Conservation (phyloP, 2,797 vertebrate species). For the Coregonus suidteri region DNA sequence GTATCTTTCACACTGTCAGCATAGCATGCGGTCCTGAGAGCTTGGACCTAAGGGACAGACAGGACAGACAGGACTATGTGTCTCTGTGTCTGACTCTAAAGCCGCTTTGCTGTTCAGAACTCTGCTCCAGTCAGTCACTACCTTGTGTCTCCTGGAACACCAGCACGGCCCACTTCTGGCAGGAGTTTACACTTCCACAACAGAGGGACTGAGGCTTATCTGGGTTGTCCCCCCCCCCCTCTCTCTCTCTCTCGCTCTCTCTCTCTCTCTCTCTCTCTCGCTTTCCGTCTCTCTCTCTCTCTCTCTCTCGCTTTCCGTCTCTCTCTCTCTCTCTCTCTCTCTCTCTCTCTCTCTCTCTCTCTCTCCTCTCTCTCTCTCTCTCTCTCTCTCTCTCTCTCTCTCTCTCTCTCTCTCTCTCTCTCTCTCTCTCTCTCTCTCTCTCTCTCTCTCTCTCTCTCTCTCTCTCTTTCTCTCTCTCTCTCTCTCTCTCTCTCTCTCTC, state of each 20-base stretch:
- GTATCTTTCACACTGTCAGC: no score
- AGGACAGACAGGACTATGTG: not conserved
- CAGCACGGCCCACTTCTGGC: constrained; percentile 73
- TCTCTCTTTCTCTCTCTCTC: constrained; percentile 21
- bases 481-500: not conserved
- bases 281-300: not conserved
- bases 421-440: not conserved
- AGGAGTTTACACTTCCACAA: constrained; percentile 24
- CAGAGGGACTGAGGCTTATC: constrained; percentile 39
- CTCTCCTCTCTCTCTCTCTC: not conserved
- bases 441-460: not conserved
- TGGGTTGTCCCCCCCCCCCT: constrained; percentile 26
- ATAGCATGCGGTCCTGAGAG: no score
- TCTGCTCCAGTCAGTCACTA: not conserved
- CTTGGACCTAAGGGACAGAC: no score
- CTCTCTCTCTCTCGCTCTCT: constrained; percentile 1
- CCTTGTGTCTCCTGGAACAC: constrained; percentile 62
- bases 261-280: constrained; percentile 12
- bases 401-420: not conserved
- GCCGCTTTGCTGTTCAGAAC: constrained; percentile 8
- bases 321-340: not conserved
- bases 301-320: not conserved
- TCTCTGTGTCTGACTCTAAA: not conserved
- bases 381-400: constrained; percentile 22
- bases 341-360: no score